Conservation (phyloP, 1,140 invertebrate species). For the Eupristina koningsbergeri region DNA sequence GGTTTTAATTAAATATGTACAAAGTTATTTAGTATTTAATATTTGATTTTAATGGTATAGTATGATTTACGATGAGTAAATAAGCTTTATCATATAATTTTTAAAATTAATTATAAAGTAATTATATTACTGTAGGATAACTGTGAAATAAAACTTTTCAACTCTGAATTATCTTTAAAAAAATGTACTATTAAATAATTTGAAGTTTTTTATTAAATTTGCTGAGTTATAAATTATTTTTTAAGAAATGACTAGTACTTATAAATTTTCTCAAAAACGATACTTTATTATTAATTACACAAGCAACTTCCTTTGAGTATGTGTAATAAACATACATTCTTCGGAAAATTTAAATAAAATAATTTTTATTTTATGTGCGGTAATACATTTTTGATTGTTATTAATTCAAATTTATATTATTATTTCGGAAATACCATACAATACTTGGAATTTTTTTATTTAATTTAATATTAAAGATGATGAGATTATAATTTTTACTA, state of each 20-base stretch:
- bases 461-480: background rate
- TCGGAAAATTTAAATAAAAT: background rate
- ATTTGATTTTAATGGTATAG: background rate
- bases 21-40: constrained; percentile 22
- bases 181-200: too few species aligned
- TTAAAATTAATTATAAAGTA: background rate
- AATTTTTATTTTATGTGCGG: too few species aligned
- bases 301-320: too few species aligned
- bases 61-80: background rate
- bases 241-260: too few species aligned
- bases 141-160: too few species aligned
- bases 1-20: background rate
- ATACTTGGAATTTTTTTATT: constrained; percentile 58
- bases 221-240: too few species aligned
- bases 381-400: background rate
- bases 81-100: background rate
- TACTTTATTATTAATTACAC: too few species aligned
- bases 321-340: background rate
- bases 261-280: too few species aligned
- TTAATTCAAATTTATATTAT: background rate
- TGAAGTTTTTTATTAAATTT: too few species aligned
- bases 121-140: too few species aligned
- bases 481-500: too few species aligned
- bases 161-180: too few species aligned
- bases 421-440: constrained; percentile 60